Evolutionary conservation across 2,797 vertebrate genomes (phyloP).

Genomic region (Picus viridis): DNA sequence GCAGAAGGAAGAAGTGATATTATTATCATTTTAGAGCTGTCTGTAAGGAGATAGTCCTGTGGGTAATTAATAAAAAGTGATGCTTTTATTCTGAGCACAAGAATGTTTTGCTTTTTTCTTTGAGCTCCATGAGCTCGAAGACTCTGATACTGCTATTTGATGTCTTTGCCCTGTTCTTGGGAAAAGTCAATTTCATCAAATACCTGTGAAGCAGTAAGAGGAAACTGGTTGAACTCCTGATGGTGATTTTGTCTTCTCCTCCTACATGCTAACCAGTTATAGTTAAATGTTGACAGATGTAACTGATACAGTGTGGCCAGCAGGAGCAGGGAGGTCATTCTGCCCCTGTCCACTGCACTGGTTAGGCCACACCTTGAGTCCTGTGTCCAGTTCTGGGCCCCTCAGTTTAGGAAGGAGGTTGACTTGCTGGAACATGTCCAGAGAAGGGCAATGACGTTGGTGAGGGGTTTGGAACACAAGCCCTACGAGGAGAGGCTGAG

Average conservation of each 20-base stretch:
- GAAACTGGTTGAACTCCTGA: not conserved
- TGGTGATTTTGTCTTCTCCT: not conserved
- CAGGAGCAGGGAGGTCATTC: too few relatives aligned
- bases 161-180: not conserved
- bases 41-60: not conserved
- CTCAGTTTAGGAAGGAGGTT: too few relatives aligned
- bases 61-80: not conserved
- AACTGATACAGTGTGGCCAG: too few relatives aligned
- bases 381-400: too few relatives aligned
- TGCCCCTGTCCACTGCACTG: too few relatives aligned
- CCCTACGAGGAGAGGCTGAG: too few relatives aligned
- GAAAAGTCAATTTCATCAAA: not conserved
- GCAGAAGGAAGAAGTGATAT: not conserved
- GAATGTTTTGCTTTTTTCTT: not conserved
- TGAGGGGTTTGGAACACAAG: too few relatives aligned
- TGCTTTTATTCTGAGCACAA: not conserved
- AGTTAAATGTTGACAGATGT: not conserved
- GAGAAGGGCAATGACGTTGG: too few relatives aligned
- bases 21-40: not conserved
- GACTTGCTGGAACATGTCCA: too few relatives aligned
- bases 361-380: too few relatives aligned
- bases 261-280: not conserved
- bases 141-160: not conserved
- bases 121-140: not conserved
- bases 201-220: not conserved